Evolutionary conservation across 2,888 invertebrate species (phyloP), one percentile per base, ranked within the genome.

Genomic region (Apodemia hepburni): DNA sequence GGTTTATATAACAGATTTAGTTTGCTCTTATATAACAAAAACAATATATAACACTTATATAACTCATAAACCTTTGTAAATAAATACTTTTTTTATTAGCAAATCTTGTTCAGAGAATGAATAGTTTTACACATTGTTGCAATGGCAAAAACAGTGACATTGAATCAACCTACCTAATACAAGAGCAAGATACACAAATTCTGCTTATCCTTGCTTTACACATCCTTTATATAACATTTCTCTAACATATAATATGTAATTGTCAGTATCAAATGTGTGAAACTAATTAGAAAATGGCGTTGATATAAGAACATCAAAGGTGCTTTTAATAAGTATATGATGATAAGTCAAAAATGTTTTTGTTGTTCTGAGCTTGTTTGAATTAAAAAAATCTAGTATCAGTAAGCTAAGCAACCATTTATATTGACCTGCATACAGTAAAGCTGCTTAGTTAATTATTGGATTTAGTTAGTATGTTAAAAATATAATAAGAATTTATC

Each of bases 391-490:
- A 18, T n/a, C 27, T 22, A 54, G 11, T 22, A 42, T 15, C 42
- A 60, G 59, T 33, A 64, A 68, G 65, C 66, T 60, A 68, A 64
- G 62, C 66, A 65, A 67, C 62, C 57, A 58, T 61, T 49, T 49
- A 58, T n/a, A 60, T 58, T 59, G 38, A 49, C 47, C 59, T 65
- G 60, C 61, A 57, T 35, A 54, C 63, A 59, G 57, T 49, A 65
- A 65, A 67, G 64, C 66, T 54, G 51, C 62, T 64, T 62, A 58
- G 45, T 45, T 45, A 6, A n/a, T 45, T 61, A 66, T 66, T 62
- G 58, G 57, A 51, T 64, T 63, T 58, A 66, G 68, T 73, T 73
- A 73, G 71, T 71, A 61, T 66, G 70, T 72, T 72, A 71, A 68
- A 71, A 63, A 68, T 45, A 45, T 65, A 57, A 68, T 63, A 65